phyloP scores from a whole-genome alignment of 2,113 vertebrate species.

The Aythya baeri region DNA sequence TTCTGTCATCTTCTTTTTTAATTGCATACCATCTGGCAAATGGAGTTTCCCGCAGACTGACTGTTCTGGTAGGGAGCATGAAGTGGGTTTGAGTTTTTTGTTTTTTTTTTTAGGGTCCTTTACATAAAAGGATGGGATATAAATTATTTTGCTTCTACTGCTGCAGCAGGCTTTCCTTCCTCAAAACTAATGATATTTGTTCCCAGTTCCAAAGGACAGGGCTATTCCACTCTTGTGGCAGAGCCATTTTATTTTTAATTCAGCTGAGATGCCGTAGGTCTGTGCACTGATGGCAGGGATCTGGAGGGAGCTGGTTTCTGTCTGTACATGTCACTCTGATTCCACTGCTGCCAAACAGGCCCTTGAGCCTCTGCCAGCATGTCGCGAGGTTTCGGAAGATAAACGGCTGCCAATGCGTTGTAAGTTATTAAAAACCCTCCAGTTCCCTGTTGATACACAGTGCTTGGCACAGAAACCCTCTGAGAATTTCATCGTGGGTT shows the following conservation, averaged over 20 bases:
- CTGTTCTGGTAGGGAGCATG: not conserved
- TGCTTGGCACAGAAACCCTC: not conserved
- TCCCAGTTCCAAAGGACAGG: not conserved
- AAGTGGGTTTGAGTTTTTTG: not conserved
- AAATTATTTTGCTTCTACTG: not conserved
- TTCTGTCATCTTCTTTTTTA: not conserved
- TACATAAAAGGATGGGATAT: not conserved
- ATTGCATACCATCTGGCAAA: not conserved
- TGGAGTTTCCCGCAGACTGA: not conserved
- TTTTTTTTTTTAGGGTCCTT: not conserved
- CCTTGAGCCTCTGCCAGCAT: not conserved
- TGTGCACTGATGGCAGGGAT: not conserved
- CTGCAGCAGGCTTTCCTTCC: not conserved
- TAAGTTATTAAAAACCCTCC: not conserved
- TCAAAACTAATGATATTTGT: not conserved
- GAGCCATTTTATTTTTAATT: not conserved
- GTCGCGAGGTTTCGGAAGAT: not conserved
- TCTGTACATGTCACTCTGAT: not conserved
- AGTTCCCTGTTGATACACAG: not conserved
- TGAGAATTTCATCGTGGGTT: rapidly evolving
- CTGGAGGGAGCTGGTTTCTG: not conserved
- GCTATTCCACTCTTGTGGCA: not conserved
- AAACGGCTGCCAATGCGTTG: not conserved
- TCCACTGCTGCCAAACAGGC: not conserved
- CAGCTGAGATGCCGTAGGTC: not conserved